These are phyloP conservation scores for Cepphus grylle DNA, from an alignment of 2,113 vertebrate genomes.

Conservation along the genomic window DNA sequence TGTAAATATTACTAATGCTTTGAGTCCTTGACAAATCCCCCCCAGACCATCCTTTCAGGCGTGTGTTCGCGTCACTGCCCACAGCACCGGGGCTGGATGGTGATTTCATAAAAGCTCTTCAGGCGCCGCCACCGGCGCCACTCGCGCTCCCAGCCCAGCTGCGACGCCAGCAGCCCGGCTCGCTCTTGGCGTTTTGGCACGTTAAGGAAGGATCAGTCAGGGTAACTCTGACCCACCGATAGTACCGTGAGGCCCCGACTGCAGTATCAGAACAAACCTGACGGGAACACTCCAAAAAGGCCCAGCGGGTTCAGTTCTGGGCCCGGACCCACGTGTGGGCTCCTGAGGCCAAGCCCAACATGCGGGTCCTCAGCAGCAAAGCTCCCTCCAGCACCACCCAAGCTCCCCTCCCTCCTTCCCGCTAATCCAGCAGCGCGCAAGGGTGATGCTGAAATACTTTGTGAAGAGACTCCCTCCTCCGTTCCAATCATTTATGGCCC, in stretches of 20 bases:
- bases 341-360: not conserved
- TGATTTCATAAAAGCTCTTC: not conserved
- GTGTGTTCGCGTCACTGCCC: fast-evolving
- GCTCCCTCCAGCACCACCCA: not conserved
- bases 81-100: fast-evolving
- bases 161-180: not conserved
- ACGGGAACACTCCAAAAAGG: fast-evolving
- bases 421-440: not conserved
- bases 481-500: not conserved
- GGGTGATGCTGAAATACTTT: not conserved
- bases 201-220: not conserved
- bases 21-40: not conserved
- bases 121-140: not conserved
- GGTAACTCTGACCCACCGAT: not conserved
- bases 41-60: not conserved
- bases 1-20: not conserved
- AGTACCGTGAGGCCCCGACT: not conserved
- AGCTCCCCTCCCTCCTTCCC: not conserved
- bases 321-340: not conserved
- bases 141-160: not conserved
- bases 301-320: not conserved
- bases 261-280: fast-evolving
- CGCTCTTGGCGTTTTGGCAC: fast-evolving
- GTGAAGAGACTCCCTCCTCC: not conserved
- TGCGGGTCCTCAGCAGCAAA: not conserved